Percentiles rank a stretch among this genome's conserved stretches.
These are phyloP conservation scores for Anniella stebbinsi DNA, from an alignment of 2,797 vertebrate genomes.

Conservation along the genomic window DNA sequence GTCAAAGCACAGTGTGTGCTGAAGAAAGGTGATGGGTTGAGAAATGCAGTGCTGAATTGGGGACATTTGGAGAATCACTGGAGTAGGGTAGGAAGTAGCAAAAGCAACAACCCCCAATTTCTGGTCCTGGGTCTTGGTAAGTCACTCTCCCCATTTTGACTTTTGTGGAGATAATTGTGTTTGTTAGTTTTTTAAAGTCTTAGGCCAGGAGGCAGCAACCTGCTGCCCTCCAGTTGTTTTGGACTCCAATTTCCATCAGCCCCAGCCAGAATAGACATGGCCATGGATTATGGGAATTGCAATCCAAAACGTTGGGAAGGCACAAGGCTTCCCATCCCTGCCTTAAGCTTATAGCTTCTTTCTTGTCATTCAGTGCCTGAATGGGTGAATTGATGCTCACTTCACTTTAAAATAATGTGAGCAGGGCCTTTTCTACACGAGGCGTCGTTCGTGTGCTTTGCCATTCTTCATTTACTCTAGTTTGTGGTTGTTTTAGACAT, in stretches of 20 bases:
- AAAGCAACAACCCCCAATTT: background rate
- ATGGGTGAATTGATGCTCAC: background rate
- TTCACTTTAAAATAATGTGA: background rate
- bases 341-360: background rate
- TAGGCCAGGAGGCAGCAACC: too few relatives aligned
- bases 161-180: background rate
- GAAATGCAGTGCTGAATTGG: background rate
- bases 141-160: background rate
- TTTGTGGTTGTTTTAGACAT: too few relatives aligned
- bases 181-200: background rate
- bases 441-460: too few relatives aligned
- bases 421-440: too few relatives aligned
- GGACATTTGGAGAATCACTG: background rate
- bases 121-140: too few relatives aligned
- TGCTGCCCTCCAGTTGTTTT: too few relatives aligned
- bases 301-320: too few relatives aligned
- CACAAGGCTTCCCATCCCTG: background rate
- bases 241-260: too few relatives aligned
- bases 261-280: too few relatives aligned
- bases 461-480: too few relatives aligned
- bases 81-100: too few relatives aligned
- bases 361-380: background rate
- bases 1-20: slow-evolving; percentile 18
- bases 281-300: too few relatives aligned
- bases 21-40: slow-evolving; percentile 57